Percentiles rank a stretch among this genome's conserved stretches.
These are phyloP conservation scores for Lamproptera curius DNA, from an alignment of 2,888 invertebrate genomes.

Conservation along the genomic window DNA sequence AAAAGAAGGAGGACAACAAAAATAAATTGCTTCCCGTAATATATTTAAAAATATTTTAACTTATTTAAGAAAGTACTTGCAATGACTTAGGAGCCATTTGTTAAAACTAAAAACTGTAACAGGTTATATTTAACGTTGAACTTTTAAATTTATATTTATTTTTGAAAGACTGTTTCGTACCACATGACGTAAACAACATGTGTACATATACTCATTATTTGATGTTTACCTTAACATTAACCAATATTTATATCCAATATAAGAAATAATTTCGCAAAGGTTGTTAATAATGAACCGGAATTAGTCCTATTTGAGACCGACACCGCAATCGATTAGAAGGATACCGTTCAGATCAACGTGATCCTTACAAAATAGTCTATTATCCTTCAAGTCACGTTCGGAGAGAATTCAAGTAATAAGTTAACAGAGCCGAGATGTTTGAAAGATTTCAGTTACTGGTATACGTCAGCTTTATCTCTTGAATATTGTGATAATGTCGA, in stretches of 20 bases:
- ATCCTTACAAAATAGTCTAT: slow-evolving; percentile 18
- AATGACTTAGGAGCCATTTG: too few relatives aligned
- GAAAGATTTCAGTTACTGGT: background rate
- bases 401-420: slow-evolving; percentile 13
- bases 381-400: slow-evolving; percentile 16
- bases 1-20: too few relatives aligned
- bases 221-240: background rate
- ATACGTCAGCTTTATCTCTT: background rate
- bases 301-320: background rate
- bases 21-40: too few relatives aligned
- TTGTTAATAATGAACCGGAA: background rate
- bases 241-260: background rate
- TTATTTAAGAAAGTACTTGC: too few relatives aligned
- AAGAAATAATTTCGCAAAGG: background rate
- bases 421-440: slow-evolving; percentile 12
- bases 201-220: background rate
- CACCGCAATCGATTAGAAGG: slow-evolving; percentile 16
- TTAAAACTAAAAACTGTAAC: too few relatives aligned
- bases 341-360: slow-evolving; percentile 18
- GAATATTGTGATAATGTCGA: background rate
- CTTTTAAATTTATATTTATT: background rate
- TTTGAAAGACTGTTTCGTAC: background rate
- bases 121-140: too few relatives aligned
- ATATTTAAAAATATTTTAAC: too few relatives aligned
- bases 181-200: too few relatives aligned